Evolutionary conservation across 2,113 vertebrate genomes (phyloP).

Genomic region (western clawed frog (Xenopus tropicalis)): UCB_Xtro_10.0 CM004445.2:72176001-72176500

Average conservation of each 20-base stretch:
- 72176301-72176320: not conserved
- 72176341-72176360: slow-evolving; percentile 27
- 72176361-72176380: not conserved
- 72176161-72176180: slow-evolving; percentile 49
- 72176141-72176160: slow-evolving; percentile 42
- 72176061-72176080: slow-evolving; percentile 50
- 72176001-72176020: slow-evolving; percentile 5
- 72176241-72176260: slow-evolving; percentile 54
- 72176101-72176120: slow-evolving; percentile 51
- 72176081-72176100: slow-evolving; percentile 51
- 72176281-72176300: slow-evolving; percentile 38
- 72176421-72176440: too few relatives aligned
- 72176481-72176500: too few relatives aligned
- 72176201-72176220: slow-evolving; percentile 55
- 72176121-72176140: slow-evolving; percentile 46
- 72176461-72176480: too few relatives aligned
- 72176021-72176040: slow-evolving; percentile 45
- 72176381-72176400: too few relatives aligned
- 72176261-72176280: slow-evolving; percentile 52
- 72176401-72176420: too few relatives aligned
- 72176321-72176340: slow-evolving; percentile 20
- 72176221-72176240: slow-evolving; percentile 48
- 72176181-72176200: slow-evolving; percentile 61
- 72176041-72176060: slow-evolving; percentile 49
- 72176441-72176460: too few relatives aligned